phyloP scores from a whole-genome alignment of 2,888 invertebrate genomes.

The Timema podura region DNA sequence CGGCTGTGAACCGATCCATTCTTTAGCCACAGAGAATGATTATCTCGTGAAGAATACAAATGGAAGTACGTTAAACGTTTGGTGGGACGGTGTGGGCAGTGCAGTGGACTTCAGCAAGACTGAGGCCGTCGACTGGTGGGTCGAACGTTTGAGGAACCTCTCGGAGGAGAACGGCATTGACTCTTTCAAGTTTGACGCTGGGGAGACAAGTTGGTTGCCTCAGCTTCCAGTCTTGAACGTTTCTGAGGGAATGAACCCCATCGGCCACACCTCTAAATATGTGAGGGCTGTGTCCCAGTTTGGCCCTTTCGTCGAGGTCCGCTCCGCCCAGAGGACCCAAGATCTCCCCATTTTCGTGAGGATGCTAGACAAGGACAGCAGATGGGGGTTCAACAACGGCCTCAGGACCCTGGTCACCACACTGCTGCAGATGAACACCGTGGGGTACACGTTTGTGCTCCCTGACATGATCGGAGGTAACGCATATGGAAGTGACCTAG shows the following conservation, averaged over 20 bases:
- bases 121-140: slow-evolving; percentile 53
- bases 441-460: slow-evolving; percentile 67
- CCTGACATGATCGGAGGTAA: slow-evolving; percentile 79
- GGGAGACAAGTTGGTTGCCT: slow-evolving; percentile 64
- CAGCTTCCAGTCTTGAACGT: slow-evolving; percentile 16
- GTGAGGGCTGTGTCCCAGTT: slow-evolving; percentile 55
- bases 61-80: slow-evolving; percentile 41
- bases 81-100: slow-evolving; percentile 55
- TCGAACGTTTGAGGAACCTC: slow-evolving; percentile 41
- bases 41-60: slow-evolving; percentile 48
- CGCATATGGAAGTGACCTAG: slow-evolving; percentile 53
- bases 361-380: slow-evolving; percentile 73
- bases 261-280: slow-evolving; percentile 41
- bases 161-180: slow-evolving; percentile 61
- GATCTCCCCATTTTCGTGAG: slow-evolving; percentile 65
- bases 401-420: slow-evolving; percentile 68
- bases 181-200: slow-evolving; percentile 78
- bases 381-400: slow-evolving; percentile 65
- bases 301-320: slow-evolving; percentile 63
- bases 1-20: slow-evolving; percentile 58
- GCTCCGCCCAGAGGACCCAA: slow-evolving; percentile 68
- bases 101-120: slow-evolving; percentile 71
- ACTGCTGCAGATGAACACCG: slow-evolving; percentile 57
- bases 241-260: not conserved
- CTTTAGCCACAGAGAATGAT: slow-evolving; percentile 54